A percentile compares a stretch with the other conserved stretches of the same genome.
phyloP scores from a whole-genome alignment of 2,888 invertebrate species.

The Zelleria hepariella region DNA sequence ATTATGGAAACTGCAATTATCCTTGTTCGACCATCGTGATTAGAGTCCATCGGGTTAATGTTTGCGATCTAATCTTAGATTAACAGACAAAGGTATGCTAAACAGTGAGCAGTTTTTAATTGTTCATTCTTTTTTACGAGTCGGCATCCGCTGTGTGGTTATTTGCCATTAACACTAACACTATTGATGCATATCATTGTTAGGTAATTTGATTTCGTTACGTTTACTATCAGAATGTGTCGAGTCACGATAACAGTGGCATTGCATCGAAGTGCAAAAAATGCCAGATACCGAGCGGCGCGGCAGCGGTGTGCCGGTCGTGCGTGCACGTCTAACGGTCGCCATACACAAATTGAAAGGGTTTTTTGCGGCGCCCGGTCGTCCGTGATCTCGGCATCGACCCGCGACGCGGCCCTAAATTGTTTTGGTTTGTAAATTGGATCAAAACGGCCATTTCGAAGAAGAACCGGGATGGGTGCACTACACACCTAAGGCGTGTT shows the following conservation, averaged over 20 bases:
- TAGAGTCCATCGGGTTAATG: background rate
- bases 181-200: background rate
- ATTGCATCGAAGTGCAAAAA: slow-evolving; percentile 61
- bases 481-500: background rate
- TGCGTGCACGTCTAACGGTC: slow-evolving; percentile 59
- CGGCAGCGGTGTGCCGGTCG: slow-evolving; percentile 41
- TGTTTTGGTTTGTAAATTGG: slow-evolving; percentile 41
- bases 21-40: background rate
- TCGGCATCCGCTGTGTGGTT: background rate
- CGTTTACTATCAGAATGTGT: slow-evolving; percentile 43
- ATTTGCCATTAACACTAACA: background rate
- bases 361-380: slow-evolving; percentile 34
- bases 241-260: slow-evolving; percentile 44
- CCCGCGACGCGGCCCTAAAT: slow-evolving; percentile 41
- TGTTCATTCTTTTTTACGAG: background rate
- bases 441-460: slow-evolving; percentile 16
- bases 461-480: background rate
- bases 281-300: slow-evolving; percentile 32
- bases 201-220: slow-evolving; percentile 47
- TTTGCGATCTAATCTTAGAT: slow-evolving; percentile 2
- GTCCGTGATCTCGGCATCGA: slow-evolving; percentile 36
- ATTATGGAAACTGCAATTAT: slow-evolving; percentile 36
- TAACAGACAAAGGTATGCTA: background rate
- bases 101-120: background rate
- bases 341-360: slow-evolving; percentile 54